These are phyloP conservation scores for Eciton burchellii DNA, from an alignment of 1,140 invertebrate species.

Conservation along the genomic window DNA sequence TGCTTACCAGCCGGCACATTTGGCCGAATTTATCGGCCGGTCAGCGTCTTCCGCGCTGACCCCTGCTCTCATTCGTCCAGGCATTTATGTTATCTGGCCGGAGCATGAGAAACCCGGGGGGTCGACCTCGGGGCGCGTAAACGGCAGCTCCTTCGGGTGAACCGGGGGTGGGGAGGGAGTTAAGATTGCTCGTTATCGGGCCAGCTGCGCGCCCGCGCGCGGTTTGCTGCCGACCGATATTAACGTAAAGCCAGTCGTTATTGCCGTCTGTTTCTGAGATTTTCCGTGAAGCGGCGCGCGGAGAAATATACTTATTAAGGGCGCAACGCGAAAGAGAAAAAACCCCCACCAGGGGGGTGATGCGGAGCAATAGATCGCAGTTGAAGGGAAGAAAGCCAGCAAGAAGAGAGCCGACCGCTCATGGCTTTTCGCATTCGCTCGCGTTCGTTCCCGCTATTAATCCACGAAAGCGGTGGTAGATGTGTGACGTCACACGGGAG, in stretches of 20 bases:
- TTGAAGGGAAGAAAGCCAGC: too few relatives aligned
- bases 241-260: conserved; percentile 47
- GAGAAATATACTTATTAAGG: conserved; percentile 37
- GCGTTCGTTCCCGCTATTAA: conserved; percentile 8
- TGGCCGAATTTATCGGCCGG: conserved; percentile 45
- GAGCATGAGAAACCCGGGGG: conserved; percentile 1
- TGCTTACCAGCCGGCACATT: conserved; percentile 51
- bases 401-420: conserved; percentile 8
- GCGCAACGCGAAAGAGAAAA: conserved; percentile 5
- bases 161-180: conserved; percentile 5
- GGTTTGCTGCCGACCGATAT: conserved; percentile 9
- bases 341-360: too few relatives aligned
- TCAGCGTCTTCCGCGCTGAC: conserved; percentile 16
- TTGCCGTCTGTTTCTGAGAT: conserved; percentile 25
- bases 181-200: conserved; percentile 61
- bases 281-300: neutral
- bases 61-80: conserved; percentile 52
- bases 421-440: neutral
- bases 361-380: conserved; percentile 17
- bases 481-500: neutral
- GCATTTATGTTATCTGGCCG: conserved; percentile 61
- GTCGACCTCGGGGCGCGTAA: conserved; percentile 2
- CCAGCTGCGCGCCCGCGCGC: neutral
- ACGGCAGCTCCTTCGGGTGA: neutral
- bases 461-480: neutral